Base-by-base conservation (phyloP, 2,888 invertebrate genomes). In the Holacanthella duospinosa region DNA sequence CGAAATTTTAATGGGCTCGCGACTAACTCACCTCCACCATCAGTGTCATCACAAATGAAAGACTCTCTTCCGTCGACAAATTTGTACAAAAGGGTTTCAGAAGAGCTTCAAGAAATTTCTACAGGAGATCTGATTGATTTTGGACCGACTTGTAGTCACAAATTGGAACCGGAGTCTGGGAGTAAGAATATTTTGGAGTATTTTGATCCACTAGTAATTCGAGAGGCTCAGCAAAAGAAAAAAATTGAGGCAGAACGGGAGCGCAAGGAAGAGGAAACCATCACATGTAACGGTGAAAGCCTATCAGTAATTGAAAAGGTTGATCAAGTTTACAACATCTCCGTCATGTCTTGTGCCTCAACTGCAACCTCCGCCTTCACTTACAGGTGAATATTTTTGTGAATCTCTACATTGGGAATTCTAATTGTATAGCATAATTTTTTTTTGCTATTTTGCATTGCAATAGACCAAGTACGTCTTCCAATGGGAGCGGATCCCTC, bases 141-240 rank as follows among this genome's bases (percentile, higher is more conserved):
- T 65, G 74, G 81, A 79, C 4, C 16, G 6, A 4, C 16, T 9
- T 21, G 4, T 4, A 48, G 21, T 4, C 48, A 16, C 4, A 21
- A 21, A 9, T 4, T 21, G 16, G 21, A 4, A 9, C 6, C 6
- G 48, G 73, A 80, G 77, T 67, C 78, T 79, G 69, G 82, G 79
- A 72, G 82, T 80, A 54, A 82, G 60, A 88, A 88, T 79, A 86
- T 92, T 74, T 79, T 92, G 74, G 89, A 91, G 77, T 89, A 89
- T 67, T 92, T 92, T 77, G 92, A 92, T 82, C 92, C 92, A 57
- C 81, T 92, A 76, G 80, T 88, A 74, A 82, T 79, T 56, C 79
- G 74, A 84, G 60, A 65, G 29, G 12, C n/a, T 12, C n/a, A 63
- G 53, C 53, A 59, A 1, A 24, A 2, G 16, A n/a, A 44, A 27